Evolutionary conservation across 2,797 vertebrate genomes (phyloP), one percentile per base, ranked within the genome.

Genomic region (Hafferia zeledoni): DNA sequence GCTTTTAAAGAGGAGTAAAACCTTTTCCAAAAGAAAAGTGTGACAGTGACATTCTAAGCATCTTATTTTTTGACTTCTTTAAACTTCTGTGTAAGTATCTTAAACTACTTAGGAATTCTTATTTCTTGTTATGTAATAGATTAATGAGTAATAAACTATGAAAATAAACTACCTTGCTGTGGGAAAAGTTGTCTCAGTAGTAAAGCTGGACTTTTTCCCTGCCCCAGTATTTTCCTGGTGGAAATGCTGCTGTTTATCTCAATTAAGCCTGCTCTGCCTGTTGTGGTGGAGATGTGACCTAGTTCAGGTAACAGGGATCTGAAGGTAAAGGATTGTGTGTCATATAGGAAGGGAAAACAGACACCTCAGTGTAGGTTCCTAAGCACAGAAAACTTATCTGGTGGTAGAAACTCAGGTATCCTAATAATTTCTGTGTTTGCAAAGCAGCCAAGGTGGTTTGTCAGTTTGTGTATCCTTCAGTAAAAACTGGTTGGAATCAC

Each of bases 401-500:
- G 43, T 70, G 37, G 28, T 82, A 64, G 56, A 79, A 80, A 64
- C 79, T 76, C 17, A 82, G 50, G 5, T 57, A 89, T 82, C n/a
- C 28, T 64, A 69, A 31, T 69, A 78, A 77, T 64, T 83, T 71
- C 27, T 65, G 35, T 70, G 67, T 83, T 96, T 81, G 44, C 93
- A 60, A 28, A 55, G 11, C 28, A 60, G 47, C 35, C 71, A 79
- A 50, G 68, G 20, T 61, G 60, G 20, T 85, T 94, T 93, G 68
- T 83, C 71, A 88, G 52, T 49, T 80, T 82, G 22, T 87, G 18
- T 90, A 11, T 80, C 96, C 71, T 93, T 90, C 94, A 89, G 94
- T 84, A 93, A 90, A 96, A 94, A 79, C 93, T 93, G 89, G 57
- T 60, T 94, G 95, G 84, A 96, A 91, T 95, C 94, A 91, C 55